These are phyloP conservation scores for Rhodinocichla rosea DNA, from an alignment of 2,113 vertebrate genomes.

Conservation along the genomic window DNA sequence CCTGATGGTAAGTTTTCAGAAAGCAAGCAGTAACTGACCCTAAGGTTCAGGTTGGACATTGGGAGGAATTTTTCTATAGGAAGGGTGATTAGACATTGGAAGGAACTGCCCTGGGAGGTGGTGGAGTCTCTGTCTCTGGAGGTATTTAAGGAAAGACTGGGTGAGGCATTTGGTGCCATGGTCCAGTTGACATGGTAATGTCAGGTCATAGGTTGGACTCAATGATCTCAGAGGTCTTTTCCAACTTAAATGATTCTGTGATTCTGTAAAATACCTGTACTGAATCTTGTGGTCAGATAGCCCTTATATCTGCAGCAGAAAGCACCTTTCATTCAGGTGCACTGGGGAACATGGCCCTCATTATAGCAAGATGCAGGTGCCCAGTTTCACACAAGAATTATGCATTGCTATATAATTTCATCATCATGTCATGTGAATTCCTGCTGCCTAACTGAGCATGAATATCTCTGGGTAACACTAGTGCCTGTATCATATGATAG, in stretches of 20 bases:
- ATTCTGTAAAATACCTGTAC: not conserved
- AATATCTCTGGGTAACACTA: not conserved
- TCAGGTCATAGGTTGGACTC: not conserved
- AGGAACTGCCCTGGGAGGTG: not conserved
- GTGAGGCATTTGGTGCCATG: not conserved
- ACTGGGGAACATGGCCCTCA: not conserved
- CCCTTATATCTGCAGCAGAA: not conserved
- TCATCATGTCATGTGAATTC: not conserved
- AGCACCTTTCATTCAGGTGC: not conserved
- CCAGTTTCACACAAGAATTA: not conserved
- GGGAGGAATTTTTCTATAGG: not conserved
- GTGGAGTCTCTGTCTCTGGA: not conserved
- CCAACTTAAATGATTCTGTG: not conserved
- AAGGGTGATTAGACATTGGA: not conserved
- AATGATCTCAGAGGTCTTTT: not conserved
- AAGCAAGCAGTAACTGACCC: not conserved
- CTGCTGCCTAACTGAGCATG: not conserved
- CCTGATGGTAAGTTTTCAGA: not conserved
- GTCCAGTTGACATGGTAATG: not conserved
- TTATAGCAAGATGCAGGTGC: not conserved
- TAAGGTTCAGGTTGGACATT: not conserved
- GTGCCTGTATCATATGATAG: not conserved
- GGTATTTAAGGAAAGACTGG: not conserved
- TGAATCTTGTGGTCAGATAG: not conserved
- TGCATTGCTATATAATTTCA: not conserved